Evolutionary conservation across 2,888 invertebrate species (phyloP).

Genomic region (Drosophila gaucha): DNA sequence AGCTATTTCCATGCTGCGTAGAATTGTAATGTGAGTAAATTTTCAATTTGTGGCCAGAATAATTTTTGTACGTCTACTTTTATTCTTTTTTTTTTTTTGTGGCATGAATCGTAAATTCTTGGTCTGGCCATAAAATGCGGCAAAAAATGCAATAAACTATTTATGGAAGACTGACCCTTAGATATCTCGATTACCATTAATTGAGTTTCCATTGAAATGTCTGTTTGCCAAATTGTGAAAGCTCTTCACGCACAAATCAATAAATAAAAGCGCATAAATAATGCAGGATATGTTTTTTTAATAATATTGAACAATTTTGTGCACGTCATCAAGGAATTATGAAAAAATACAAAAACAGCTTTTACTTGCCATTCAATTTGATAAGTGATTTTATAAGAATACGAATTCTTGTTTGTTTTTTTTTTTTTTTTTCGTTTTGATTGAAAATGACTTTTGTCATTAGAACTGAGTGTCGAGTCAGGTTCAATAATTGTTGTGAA

Average conservation of each 20-base stretch:
- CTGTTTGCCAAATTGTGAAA: slow-evolving; percentile 4
- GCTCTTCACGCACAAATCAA: slow-evolving; percentile 33
- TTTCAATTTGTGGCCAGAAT: background rate
- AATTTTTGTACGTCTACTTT: too few relatives aligned
- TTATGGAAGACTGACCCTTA: slow-evolving; percentile 12
- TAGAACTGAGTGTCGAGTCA: slow-evolving; percentile 36
- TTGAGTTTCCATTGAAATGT: slow-evolving; percentile 10
- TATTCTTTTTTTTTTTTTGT: background rate
- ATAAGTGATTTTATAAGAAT: slow-evolving; percentile 1
- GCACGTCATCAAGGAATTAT: slow-evolving; percentile 46
- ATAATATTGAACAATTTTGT: slow-evolving; percentile 12
- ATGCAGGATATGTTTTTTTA: slow-evolving; percentile 5
- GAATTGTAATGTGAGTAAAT: slow-evolving; percentile 6
- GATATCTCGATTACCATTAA: slow-evolving; percentile 10
- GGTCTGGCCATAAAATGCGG: slow-evolving; percentile 5
- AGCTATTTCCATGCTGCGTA: background rate
- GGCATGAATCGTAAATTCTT: background rate
- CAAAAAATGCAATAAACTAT: slow-evolving; percentile 8
- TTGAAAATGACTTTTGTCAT: slow-evolving; percentile 51
- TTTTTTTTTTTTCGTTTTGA: slow-evolving; percentile 4
- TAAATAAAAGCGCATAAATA: slow-evolving; percentile 14
- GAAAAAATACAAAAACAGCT: slow-evolving; percentile 21
- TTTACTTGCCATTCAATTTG: slow-evolving; percentile 12
- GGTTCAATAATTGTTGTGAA: slow-evolving; percentile 33
- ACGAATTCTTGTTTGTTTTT: background rate